A percentile compares a stretch with the other conserved stretches of the same genome.
phyloP scores from a whole-genome alignment of 2,797 vertebrate species.

The Xiphophorus birchmanni region DNA sequence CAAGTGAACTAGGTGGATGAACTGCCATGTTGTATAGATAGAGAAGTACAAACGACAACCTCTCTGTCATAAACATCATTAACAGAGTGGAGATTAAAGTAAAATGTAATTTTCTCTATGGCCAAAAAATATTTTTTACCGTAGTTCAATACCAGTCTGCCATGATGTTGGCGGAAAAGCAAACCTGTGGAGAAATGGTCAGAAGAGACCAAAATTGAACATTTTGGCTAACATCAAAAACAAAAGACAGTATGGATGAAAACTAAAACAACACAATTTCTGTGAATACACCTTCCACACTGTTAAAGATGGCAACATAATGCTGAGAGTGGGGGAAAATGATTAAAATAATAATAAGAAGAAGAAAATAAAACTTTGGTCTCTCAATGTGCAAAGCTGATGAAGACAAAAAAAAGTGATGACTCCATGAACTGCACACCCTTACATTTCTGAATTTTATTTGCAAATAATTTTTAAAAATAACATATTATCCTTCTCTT shows the following conservation, averaged over 20 bases:
- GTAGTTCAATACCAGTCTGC: background rate
- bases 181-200: background rate
- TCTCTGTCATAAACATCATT: background rate
- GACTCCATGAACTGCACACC: background rate
- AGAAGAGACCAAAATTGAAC: background rate
- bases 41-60: background rate
- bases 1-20: background rate
- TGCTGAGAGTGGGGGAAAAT: background rate
- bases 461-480: background rate
- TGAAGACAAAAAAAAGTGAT: background rate
- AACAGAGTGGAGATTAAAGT: background rate
- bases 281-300: background rate
- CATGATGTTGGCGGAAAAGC: background rate
- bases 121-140: background rate
- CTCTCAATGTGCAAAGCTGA: background rate
- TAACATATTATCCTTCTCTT: background rate
- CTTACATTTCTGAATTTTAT: background rate
- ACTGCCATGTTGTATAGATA: background rate
- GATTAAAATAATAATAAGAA: background rate
- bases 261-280: background rate
- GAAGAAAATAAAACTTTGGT: background rate
- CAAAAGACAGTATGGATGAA: background rate
- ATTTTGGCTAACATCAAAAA: background rate
- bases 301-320: background rate
- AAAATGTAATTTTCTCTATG: background rate